A percentile compares a stretch with the other conserved stretches of the same genome.
phyloP scores from a whole-genome alignment of 1,140 invertebrate species.

The Sarcophaga peregrina region DNA sequence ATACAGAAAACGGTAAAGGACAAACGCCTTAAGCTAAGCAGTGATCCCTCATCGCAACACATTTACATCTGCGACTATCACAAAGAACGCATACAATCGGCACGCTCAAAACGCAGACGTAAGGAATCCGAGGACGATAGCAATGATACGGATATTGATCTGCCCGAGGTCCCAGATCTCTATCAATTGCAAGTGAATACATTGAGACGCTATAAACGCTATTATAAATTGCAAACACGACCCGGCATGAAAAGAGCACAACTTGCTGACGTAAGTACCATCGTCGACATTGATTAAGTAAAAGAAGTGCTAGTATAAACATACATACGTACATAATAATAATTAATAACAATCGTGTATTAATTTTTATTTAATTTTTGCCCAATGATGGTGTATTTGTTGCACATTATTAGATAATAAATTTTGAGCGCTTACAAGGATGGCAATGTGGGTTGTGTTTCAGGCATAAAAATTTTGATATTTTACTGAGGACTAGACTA shows the following conservation, averaged over 20 bases:
- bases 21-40: constrained; percentile 86
- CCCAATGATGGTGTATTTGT: too few relatives aligned
- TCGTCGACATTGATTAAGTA: neutral
- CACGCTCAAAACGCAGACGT: constrained; percentile 85
- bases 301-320: too few relatives aligned
- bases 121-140: constrained; percentile 94
- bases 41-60: constrained; percentile 87
- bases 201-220: constrained; percentile 89
- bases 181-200: constrained; percentile 94
- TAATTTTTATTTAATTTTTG: too few relatives aligned
- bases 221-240: constrained; percentile 90
- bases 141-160: constrained; percentile 86
- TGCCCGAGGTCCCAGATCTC: constrained; percentile 89
- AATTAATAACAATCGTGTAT: too few relatives aligned
- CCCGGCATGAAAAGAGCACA: constrained; percentile 95
- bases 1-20: constrained; percentile 91
- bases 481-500: too few relatives aligned
- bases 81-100: constrained; percentile 94
- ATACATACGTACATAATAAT: too few relatives aligned
- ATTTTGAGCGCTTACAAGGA: too few relatives aligned
- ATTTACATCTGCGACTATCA: constrained; percentile 98
- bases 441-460: too few relatives aligned
- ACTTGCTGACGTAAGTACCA: constrained; percentile 88
- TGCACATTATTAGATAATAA: too few relatives aligned
- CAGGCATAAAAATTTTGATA: too few relatives aligned